Evolutionary conservation across 2,888 invertebrate genomes (phyloP), one percentile per base, ranked within the genome.

Genomic region (Machimus atricapillus): DNA sequence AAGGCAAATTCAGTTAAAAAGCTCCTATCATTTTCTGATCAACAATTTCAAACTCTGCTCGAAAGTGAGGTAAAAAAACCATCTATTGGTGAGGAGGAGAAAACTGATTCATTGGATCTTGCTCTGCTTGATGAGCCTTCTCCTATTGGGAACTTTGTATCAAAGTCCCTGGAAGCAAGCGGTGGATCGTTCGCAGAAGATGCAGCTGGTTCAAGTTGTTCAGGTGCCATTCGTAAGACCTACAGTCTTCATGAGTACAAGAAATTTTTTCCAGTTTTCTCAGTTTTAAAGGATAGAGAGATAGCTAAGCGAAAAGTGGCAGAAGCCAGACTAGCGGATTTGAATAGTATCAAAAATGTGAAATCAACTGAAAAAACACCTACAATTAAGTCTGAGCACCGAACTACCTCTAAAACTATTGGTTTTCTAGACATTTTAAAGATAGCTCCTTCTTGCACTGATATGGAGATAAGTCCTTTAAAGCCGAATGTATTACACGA

Each of bases 1-100:
- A 87, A 87, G 40, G 19, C 85, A 23, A 14, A 83, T 19, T 81
- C 88, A n/a, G 88, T 88, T 14, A 87, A 87, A 73, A 88, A 87
- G 66, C n/a, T 88, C 2, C 58, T 88, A 12, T 86, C 86, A 46
- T 88, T 88, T 87, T 73, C 87, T 16, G 88, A 88, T 52, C 56
- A 87, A 34, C 83, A 87, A 56, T 87, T 86, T 79, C 87, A 86
- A 1, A 43, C 31, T 23, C 46, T 88, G 16, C 40, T 87, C 31
- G 58, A 87, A 23, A 79, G 46, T 14, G 31, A 46, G 66, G 66
- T 66, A 9, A 66, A 66, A 9, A 66, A 66, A 66, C 66, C 66
- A 12, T 1, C 58, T 8, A 58, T 58, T 58, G 27, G 66, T 5
- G 66, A 66, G 14, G 66, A 58, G 58, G 58, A 66, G 66, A 19